Base-by-base conservation (phyloP, 2,888 invertebrate genomes). In the Biston stratarius region DNA sequence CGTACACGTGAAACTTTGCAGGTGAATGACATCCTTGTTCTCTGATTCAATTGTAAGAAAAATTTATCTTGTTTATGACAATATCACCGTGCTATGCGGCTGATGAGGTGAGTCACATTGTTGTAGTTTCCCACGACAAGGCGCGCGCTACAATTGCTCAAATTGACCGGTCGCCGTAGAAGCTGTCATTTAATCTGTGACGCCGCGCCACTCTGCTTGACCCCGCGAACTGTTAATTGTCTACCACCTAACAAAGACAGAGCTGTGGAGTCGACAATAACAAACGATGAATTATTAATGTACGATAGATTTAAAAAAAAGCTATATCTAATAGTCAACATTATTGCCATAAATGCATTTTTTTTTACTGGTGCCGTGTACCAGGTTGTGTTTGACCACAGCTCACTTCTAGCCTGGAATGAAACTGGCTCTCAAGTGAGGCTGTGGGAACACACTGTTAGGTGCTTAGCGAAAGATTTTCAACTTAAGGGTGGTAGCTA, bases 141-240 rank as follows among this genome's bases (percentile, higher is more conserved):
- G 47, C 58, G 49, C 59, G 59, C 59, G 59, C 38, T 59, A 59
- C 90, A 90, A 91, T 91, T 89, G 90, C 76, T 77, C 75, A 85
- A 89, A 87, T 91, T 91, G 90, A 86, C 84, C 89, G 90, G 89
- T 85, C 88, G 87, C 87, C 66, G 33, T 49, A 59, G 24, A n/a
- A 40, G 36, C 59, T 59, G n/a, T 33, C n/a, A 10, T 12, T 12
- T 42, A 59, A 24, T 11, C 59, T 59, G 59, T 59, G 59, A 11
- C 59, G 8, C 11, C 33, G 45, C 57, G 86, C 84, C 84, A 87
- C 83, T 79, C 83, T 80, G 81, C 82, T 88, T 91, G 90, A 91
- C 88, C 88, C 75, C 86, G 78, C 81, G 77, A 75, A 79, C 86
- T 78, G 82, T 86, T 90, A 87, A 90, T 90, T 91, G 89, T 84